phyloP scores from a whole-genome alignment of 2,797 vertebrate species.

The Rhodeus uyekii region DNA sequence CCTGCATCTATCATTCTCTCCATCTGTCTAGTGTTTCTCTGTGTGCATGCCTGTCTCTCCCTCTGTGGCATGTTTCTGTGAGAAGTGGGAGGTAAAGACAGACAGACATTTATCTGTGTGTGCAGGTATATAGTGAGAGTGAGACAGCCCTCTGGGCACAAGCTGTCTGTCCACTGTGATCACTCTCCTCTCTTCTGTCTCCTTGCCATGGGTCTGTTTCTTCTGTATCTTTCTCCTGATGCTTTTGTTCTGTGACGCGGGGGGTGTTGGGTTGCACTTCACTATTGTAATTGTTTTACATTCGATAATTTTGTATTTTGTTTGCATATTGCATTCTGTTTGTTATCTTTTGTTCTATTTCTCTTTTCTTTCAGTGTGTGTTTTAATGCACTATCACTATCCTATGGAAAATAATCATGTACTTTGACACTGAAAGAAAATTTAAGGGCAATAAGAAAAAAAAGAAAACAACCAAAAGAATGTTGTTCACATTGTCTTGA shows the following conservation, averaged over 20 bases:
- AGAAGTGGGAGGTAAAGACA: constrained; percentile 8
- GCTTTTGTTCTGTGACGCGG: constrained; percentile 52
- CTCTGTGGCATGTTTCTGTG: constrained; percentile 8
- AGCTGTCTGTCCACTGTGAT: constrained; percentile 19
- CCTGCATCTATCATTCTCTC: constrained; percentile 53
- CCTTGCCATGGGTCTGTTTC: constrained; percentile 41
- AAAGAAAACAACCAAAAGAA: constrained; percentile 55
- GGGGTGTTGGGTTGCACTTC: constrained; percentile 12
- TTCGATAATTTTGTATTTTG: neutral
- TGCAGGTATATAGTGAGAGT: constrained; percentile 13
- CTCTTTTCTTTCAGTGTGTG: neutral
- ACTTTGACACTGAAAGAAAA: neutral
- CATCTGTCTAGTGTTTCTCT: constrained; percentile 17
- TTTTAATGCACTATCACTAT: constrained; percentile 60
- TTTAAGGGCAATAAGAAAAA: neutral
- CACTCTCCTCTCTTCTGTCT: constrained; percentile 18
- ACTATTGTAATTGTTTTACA: no score
- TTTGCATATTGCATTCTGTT: neutral
- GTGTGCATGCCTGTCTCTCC: constrained; percentile 25
- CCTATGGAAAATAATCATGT: neutral
- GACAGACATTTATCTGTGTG: constrained; percentile 14
- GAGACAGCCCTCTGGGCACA: constrained; percentile 17
- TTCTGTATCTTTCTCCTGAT: constrained; percentile 56
- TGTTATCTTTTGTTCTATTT: neutral
- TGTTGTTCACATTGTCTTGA: constrained; percentile 68